phyloP scores from a whole-genome alignment of 2,888 invertebrate genomes.

The Synanthedon tipuliformis region DNA sequence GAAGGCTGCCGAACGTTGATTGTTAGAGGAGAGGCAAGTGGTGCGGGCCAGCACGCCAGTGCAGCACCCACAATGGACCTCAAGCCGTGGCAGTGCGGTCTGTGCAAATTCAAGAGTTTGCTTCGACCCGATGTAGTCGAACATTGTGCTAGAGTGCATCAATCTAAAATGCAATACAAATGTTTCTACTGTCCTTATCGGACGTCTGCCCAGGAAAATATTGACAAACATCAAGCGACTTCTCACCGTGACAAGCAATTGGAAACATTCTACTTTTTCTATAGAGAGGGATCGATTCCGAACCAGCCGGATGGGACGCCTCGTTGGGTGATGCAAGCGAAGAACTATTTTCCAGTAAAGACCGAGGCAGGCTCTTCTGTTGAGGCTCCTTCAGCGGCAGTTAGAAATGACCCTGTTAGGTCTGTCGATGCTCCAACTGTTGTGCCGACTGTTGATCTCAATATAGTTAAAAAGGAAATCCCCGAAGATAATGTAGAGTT shows the following conservation, averaged over 20 bases:
- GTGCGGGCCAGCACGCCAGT: conserved; percentile 10
- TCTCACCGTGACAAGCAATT: conserved; percentile 61
- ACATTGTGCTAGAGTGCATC: conserved; percentile 72
- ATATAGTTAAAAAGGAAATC: conserved; percentile 46
- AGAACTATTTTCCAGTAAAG: conserved; percentile 24
- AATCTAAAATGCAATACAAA: conserved; percentile 76
- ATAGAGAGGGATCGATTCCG: conserved; percentile 47
- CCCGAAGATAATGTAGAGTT: conserved; percentile 15
- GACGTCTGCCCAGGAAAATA: conserved; percentile 61
- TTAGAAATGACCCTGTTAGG: neutral
- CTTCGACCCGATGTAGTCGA: conserved; percentile 70
- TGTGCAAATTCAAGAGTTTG: conserved; percentile 73
- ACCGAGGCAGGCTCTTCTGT: conserved; percentile 14
- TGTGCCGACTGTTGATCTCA: conserved; percentile 24
- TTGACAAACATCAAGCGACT: conserved; percentile 71
- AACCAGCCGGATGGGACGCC: conserved; percentile 38
- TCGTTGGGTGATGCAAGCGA: conserved; percentile 46
- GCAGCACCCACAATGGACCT: conserved; percentile 56
- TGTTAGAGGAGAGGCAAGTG: conserved; percentile 29
- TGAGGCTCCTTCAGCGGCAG: neutral
- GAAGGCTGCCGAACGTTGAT: conserved; percentile 47
- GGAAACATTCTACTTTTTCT: conserved; percentile 66
- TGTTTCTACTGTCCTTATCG: conserved; percentile 76
- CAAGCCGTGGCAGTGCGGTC: conserved; percentile 78
- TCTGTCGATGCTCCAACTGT: neutral